Conservation (phyloP, 2,113 vertebrate genomes). For the Morone saxatilis region DNA sequence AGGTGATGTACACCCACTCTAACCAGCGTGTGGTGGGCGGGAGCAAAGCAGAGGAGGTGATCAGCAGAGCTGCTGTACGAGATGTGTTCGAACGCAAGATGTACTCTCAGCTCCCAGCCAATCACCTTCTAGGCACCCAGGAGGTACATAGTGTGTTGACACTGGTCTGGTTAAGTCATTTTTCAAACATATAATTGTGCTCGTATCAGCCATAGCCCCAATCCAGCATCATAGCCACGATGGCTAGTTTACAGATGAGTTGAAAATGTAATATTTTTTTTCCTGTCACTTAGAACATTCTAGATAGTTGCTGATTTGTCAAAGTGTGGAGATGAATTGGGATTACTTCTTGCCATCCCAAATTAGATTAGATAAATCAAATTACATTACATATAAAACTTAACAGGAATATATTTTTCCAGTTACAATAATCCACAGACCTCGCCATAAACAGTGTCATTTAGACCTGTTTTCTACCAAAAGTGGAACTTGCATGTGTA, state of each 20-base stretch:
- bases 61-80: constrained; percentile 89
- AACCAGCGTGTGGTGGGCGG: constrained; percentile 95
- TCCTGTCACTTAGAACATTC: not conserved
- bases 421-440: not conserved
- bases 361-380: constrained; percentile 12
- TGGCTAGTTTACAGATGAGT: not conserved
- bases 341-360: not conserved
- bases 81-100: constrained; percentile 92
- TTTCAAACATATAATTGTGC: not conserved
- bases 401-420: not conserved
- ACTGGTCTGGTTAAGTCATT: not conserved
- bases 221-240: not conserved
- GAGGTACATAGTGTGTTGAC: constrained; percentile 84
- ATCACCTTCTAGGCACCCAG: constrained; percentile 82
- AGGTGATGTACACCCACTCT: constrained; percentile 93
- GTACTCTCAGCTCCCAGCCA: constrained; percentile 95
- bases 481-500: not conserved
- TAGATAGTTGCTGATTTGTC: too few relatives aligned
- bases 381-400: not conserved
- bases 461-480: constrained; percentile 5
- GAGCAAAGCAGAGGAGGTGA: constrained; percentile 93
- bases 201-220: not conserved
- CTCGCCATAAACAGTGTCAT: not conserved
- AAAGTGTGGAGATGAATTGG: not conserved
- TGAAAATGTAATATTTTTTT: not conserved